Conservation (phyloP, 2,888 invertebrate genomes). For the Phortica magna region DNA sequence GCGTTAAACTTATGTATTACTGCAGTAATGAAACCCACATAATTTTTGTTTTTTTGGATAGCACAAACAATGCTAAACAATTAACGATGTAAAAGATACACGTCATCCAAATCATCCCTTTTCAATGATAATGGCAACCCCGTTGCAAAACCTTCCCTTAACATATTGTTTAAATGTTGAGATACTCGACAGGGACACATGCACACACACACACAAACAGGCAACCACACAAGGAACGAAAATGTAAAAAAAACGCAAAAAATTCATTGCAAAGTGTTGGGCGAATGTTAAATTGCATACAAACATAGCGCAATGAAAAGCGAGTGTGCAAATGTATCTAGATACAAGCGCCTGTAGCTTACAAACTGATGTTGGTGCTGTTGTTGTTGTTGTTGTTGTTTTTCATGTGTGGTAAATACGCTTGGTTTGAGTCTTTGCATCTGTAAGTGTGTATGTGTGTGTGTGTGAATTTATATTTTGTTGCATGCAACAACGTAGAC, state of each 20-base stretch:
- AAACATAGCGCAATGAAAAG: background rate
- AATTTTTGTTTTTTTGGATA: background rate
- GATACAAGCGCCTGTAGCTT: slow-evolving; percentile 15
- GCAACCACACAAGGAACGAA: no score
- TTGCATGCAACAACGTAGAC: background rate
- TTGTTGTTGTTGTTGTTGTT: slow-evolving; percentile 17
- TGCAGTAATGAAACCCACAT: background rate
- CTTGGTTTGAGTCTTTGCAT: slow-evolving; percentile 47
- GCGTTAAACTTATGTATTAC: no score
- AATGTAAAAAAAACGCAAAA: background rate
- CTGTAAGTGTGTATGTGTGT: background rate
- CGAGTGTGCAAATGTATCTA: slow-evolving; percentile 10
- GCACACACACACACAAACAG: background rate
- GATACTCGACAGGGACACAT: background rate
- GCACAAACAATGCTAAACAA: background rate
- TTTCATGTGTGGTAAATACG: background rate
- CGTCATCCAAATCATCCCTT: background rate
- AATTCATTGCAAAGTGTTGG: background rate
- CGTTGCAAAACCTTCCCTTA: slow-evolving; percentile 29
- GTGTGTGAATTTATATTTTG: background rate
- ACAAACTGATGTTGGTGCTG: slow-evolving; percentile 12
- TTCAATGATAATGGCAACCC: slow-evolving; percentile 14
- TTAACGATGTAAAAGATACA: slow-evolving; percentile 8
- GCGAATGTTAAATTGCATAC: background rate
- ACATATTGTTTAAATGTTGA: background rate